Percentiles rank a stretch among this genome's conserved stretches.
phyloP scores from a whole-genome alignment of 2,113 vertebrate genomes.

The Hemiprocne comata region DNA sequence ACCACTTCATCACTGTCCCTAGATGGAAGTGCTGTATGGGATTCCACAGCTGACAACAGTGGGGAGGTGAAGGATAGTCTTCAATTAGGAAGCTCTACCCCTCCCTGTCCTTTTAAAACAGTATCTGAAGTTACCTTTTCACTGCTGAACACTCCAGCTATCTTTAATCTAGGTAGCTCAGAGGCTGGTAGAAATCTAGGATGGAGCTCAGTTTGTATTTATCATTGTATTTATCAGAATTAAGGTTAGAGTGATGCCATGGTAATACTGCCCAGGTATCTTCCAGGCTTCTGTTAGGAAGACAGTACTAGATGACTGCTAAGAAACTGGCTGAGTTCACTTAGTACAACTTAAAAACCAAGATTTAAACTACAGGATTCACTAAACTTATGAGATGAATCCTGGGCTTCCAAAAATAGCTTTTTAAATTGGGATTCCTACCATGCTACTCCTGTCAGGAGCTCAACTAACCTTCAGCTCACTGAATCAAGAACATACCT shows the following conservation, averaged over 20 bases:
- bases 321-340: not conserved
- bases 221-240: not conserved
- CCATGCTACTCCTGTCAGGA: not conserved
- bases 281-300: not conserved
- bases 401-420: not conserved
- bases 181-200: not conserved
- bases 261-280: not conserved
- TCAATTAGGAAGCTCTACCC: not conserved
- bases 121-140: not conserved
- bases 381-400: not conserved
- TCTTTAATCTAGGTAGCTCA: not conserved
- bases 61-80: not conserved
- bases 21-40: not conserved
- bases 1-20: slow-evolving; percentile 38
- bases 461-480: not conserved
- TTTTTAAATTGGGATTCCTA: not conserved
- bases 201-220: not conserved
- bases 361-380: not conserved
- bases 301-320: not conserved
- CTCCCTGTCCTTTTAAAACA: not conserved
- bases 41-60: not conserved
- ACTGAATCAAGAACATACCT: not conserved
- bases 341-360: not conserved
- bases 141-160: not conserved
- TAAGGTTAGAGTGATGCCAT: not conserved